Base-by-base conservation (phyloP, 2,113 vertebrate species). In the Rostratula benghalensis region DNA sequence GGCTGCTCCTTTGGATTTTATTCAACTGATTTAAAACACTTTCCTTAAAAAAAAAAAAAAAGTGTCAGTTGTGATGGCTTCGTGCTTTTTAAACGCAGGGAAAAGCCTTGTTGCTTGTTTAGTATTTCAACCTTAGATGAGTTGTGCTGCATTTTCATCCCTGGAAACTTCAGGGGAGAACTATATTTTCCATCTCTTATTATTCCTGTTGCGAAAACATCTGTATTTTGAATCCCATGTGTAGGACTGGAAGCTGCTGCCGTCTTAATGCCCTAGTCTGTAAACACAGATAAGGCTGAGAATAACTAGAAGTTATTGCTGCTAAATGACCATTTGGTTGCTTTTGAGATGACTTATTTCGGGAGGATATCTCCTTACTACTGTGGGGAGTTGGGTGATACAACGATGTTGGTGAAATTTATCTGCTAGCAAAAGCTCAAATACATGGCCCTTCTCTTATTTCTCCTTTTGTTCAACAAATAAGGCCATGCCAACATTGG, bases 361-460 rank as follows among this genome's bases (percentile, higher is more conserved):
- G 14, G n/a, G 43, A 56, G 78, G n/a, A 2, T 54, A 10, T 37
- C 51, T 64, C 45, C 31, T 21, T 46, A 2, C 17, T 56, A 0
- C 48, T 50, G 28, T 7, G 28, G 51, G 50, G 28, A 65, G 28
- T 8, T 61, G 10, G 54, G 30, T 8, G 39, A 25, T 48, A 23
- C 31, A 53, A 20, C 5, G 5, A 2, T 0, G 8, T 7, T 37
- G 64, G 39, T 27, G 74, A 12, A 54, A 63, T 64, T 54, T 50
- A 53, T 39, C 35, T 54, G 65, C 69, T 7, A 19, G 56, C 37
- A 28, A 61, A 50, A 37, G 30, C 65, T 64, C 2, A 1, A 7
- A 28, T 5, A 18, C 1, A 1, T 23, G 24, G 30, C 74, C 56
- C 7, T 1, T 1, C 37, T 56, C 61, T 19, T 21, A 13, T 12